These are phyloP conservation scores for Germaria angustata DNA, from an alignment of 2,888 invertebrate species.

Conservation along the genomic window DNA sequence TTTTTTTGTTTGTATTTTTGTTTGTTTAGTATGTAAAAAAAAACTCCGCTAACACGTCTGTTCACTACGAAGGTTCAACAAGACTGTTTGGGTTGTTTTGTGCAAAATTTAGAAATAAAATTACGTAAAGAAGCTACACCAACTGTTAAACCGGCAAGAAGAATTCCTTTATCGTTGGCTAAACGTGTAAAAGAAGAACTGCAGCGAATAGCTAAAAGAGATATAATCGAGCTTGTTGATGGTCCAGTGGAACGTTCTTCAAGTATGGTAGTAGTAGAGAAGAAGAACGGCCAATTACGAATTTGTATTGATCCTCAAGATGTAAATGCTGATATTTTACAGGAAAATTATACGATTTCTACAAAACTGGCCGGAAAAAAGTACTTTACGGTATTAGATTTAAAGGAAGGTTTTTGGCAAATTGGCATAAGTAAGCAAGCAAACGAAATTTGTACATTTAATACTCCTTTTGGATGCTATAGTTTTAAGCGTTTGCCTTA, in stretches of 20 bases:
- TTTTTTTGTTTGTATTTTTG: too few relatives aligned
- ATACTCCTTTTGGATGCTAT: too few relatives aligned
- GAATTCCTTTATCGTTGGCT: constrained; percentile 12
- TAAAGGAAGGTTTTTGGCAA: too few relatives aligned
- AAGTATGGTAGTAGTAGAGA: constrained; percentile 52
- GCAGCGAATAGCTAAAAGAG: background rate
- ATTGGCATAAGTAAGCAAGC: too few relatives aligned
- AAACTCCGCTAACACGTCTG: too few relatives aligned
- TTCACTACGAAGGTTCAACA: too few relatives aligned
- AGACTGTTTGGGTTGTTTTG: too few relatives aligned
- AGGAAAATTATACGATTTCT: constrained; percentile 51
- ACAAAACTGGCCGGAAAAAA: constrained; percentile 48
- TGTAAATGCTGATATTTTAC: constrained; percentile 54
- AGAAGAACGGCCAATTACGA: constrained; percentile 49
- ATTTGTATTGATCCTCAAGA: constrained; percentile 65
- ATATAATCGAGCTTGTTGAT: background rate
- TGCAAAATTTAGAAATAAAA: background rate
- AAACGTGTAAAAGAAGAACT: constrained; percentile 47
- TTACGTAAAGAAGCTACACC: too few relatives aligned
- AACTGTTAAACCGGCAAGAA: background rate
- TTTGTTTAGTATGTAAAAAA: too few relatives aligned
- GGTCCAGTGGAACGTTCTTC: constrained; percentile 24
- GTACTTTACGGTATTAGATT: too few relatives aligned
- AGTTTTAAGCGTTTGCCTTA: constrained; percentile 69
- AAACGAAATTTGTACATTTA: too few relatives aligned